Evolutionary conservation across 1,140 invertebrate genomes (phyloP).

Genomic region (Drosophila miranda): DNA sequence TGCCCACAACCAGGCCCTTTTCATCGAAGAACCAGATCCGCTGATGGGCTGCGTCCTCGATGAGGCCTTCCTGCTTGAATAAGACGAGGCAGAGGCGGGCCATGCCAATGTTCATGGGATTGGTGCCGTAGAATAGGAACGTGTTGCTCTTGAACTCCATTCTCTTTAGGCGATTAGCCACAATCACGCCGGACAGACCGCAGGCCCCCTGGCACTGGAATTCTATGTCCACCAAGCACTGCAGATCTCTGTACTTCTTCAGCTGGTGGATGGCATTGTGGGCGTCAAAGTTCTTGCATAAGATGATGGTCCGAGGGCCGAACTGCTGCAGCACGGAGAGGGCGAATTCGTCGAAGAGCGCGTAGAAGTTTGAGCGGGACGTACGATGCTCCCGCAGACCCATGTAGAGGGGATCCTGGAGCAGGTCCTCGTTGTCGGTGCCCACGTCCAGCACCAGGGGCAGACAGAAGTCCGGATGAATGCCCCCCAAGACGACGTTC

Average conservation of each 20-base stretch:
- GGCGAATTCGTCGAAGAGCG: conserved; percentile 93
- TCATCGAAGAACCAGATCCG: conserved; percentile 91
- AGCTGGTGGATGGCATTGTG: conserved; percentile 94
- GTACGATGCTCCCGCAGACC: conserved; percentile 93
- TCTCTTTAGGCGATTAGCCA: conserved; percentile 90
- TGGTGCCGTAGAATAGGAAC: conserved; percentile 96
- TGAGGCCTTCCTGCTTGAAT: conserved; percentile 91
- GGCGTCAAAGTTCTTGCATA: conserved; percentile 98
- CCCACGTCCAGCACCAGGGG: conserved; percentile 96
- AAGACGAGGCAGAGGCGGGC: conserved; percentile 93
- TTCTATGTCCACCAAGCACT: conserved; percentile 98
- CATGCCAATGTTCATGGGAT: conserved; percentile 94
- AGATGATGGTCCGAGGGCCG: conserved; percentile 91
- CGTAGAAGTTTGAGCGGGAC: conserved; percentile 92
- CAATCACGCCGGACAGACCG: conserved; percentile 95
- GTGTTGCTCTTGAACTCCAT: conserved; percentile 90
- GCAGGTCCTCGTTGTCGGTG: conserved; percentile 92
- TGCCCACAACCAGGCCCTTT: conserved; percentile 88
- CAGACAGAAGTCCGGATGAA: conserved; percentile 94
- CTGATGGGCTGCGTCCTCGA: conserved; percentile 87
- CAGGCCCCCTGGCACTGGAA: conserved; percentile 96
- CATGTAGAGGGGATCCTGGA: conserved; percentile 96
- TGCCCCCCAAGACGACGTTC: conserved; percentile 95
- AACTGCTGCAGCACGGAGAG: conserved; percentile 88
- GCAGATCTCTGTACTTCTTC: conserved; percentile 91